Conservation (phyloP, 2,113 vertebrate genomes). For the Nyctibius bracteatus region DNA sequence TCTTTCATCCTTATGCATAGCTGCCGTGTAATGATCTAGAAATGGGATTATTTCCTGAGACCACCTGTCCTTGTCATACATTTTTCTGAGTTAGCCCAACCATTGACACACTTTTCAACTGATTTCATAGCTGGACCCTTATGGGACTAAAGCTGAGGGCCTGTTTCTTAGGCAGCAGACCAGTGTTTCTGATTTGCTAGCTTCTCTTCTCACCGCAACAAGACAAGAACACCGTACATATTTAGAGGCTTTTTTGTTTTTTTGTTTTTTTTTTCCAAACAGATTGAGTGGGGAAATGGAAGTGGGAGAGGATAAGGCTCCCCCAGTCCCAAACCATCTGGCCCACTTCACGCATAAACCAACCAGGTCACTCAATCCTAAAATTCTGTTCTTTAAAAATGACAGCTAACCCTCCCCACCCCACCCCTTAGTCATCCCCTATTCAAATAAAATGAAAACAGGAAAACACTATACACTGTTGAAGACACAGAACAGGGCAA, state of each 20-base stretch:
- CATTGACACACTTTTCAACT: not conserved
- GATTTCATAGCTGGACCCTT: constrained; percentile 28
- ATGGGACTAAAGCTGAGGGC: constrained; percentile 1
- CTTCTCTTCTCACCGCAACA: constrained; percentile 36
- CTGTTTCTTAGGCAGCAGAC: constrained; percentile 23
- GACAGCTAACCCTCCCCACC: constrained; percentile 68
- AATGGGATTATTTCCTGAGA: constrained; percentile 68
- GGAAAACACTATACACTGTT: constrained; percentile 67
- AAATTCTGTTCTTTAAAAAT: constrained; percentile 71
- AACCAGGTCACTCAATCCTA: constrained; percentile 62
- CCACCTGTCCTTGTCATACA: constrained; percentile 52
- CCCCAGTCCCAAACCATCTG: constrained; percentile 55
- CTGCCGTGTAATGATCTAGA: constrained; percentile 68
- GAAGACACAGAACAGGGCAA: constrained; percentile 74
- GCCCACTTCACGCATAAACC: constrained; percentile 50
- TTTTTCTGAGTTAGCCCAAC: constrained; percentile 38
- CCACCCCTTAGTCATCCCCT: constrained; percentile 47
- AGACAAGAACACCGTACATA: constrained; percentile 55
- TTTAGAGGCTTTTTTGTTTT: constrained; percentile 54
- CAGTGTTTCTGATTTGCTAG: constrained; percentile 37
- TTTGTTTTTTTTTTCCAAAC: not conserved
- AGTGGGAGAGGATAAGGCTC: constrained; percentile 62
- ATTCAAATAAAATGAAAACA: constrained; percentile 65
- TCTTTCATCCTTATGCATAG: constrained; percentile 65
- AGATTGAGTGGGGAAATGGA: constrained; percentile 22